Evolutionary conservation across 2,113 vertebrate genomes (phyloP).

Genomic region (Rhinolophus ferrumequinum): DNA sequence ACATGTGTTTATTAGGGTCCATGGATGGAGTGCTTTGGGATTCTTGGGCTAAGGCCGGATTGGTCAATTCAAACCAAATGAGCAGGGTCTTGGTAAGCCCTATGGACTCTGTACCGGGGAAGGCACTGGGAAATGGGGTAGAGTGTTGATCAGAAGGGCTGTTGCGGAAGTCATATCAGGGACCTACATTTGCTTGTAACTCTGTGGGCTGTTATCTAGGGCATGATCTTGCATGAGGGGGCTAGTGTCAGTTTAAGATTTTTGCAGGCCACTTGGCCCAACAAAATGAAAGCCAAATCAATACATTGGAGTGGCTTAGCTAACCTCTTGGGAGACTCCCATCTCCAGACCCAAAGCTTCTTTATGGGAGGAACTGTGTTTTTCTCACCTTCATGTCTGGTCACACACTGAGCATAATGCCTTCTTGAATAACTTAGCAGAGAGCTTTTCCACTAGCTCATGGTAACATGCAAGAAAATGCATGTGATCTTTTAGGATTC

Average conservation of each 20-base stretch:
- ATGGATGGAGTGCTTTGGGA: neutral
- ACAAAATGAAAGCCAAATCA: neutral
- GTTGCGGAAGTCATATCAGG: neutral
- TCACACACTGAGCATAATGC: neutral
- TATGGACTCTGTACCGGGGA: neutral
- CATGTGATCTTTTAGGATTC: constrained; percentile 3
- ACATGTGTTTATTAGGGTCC: neutral
- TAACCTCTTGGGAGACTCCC: neutral
- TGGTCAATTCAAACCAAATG: neutral
- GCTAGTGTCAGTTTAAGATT: neutral
- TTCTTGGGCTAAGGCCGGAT: neutral
- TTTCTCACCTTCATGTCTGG: neutral
- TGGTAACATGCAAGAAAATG: neutral
- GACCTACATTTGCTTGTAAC: neutral
- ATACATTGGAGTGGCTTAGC: neutral
- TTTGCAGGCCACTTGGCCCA: neutral
- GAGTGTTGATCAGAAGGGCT: neutral
- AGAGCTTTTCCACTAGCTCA: neutral
- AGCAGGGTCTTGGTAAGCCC: neutral
- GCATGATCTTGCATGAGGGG: neutral
- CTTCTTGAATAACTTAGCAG: neutral
- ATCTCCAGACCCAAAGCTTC: neutral
- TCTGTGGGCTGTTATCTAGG: neutral
- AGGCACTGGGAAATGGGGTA: neutral
- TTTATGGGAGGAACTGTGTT: neutral